Base-by-base conservation (phyloP, 2,797 vertebrate species). In the Varecia variegata region DNA sequence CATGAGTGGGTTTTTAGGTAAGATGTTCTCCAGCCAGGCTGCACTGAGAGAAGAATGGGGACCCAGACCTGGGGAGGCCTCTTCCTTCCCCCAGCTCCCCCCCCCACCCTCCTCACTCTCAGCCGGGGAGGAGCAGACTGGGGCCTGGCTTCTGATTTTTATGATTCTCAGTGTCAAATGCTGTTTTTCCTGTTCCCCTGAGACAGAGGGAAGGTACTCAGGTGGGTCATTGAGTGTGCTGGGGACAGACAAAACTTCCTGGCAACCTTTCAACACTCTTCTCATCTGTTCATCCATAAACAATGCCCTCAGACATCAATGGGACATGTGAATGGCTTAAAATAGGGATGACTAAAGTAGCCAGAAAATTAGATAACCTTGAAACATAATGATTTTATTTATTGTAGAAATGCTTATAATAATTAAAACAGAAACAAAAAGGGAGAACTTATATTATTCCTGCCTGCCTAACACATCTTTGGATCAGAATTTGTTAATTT, bases 1-100 rank as follows among this genome's bases (percentile, higher is more conserved):
- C 38, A 71, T 8, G 32, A 95, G 32, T 13, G 17, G 58, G 12
- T 68, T 95, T 94, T 82, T 68, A 89, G 95, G 38, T 92, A 83
- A 94, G 84, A 92, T 32, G 18, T 76, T 88, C n/a, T 52, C 23
- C 13, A 43, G 70, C 21, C 47, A 70, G 68, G 2, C 30, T 81
- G 43, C 68, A 70, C 60, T 30, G 74, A 85, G 94, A 23, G 56
- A 60, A 71, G 52, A 65, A 30, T 18, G 15, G 45, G 40, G 14
- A 85, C 35, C 50, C 50, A 96, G 50, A 71, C 25, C 32, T 23
- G 27, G 67, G 38, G 10, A 67, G 81, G 5, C 6, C 70, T 27
- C 21, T 25, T 1, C n/a, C 35, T 3, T 35, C 25, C 43, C n/a
- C 4, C 5, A 1, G 4, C 9, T 14, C 82, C 8, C 43, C 2